A percentile compares a stretch with the other conserved stretches of the same genome.
Conservation (phyloP, 2,113 vertebrate species). For the Epinephelus lanceolatus region DNA sequence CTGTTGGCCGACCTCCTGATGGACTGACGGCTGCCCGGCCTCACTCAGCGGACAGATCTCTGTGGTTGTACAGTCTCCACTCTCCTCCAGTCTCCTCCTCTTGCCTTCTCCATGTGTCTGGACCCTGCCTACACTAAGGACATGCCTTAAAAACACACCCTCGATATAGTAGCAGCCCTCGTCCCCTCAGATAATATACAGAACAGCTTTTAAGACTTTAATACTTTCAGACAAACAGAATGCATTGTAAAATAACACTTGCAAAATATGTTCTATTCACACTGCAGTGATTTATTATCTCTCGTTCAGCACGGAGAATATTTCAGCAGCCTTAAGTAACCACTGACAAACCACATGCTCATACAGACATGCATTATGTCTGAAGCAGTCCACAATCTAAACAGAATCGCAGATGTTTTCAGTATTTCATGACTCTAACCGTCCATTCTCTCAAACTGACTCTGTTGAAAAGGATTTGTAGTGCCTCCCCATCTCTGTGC, state of each 20-base stretch:
- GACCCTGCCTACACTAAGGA: slow-evolving; percentile 67
- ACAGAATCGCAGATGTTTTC: slow-evolving; percentile 38
- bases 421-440: slow-evolving; percentile 52
- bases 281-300: slow-evolving; percentile 59
- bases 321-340: slow-evolving; percentile 67
- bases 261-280: slow-evolving; percentile 54
- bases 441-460: slow-evolving; percentile 48
- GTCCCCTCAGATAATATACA: slow-evolving; percentile 20
- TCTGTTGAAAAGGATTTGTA: slow-evolving; percentile 46
- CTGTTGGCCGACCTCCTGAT: slow-evolving; percentile 20
- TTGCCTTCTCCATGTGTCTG: slow-evolving; percentile 72
- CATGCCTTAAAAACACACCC: slow-evolving; percentile 78
- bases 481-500: slow-evolving; percentile 56
- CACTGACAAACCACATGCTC: slow-evolving; percentile 37
- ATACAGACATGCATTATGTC: slow-evolving; percentile 35
- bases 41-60: slow-evolving; percentile 44
- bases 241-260: slow-evolving; percentile 59
- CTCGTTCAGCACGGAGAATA: slow-evolving; percentile 45
- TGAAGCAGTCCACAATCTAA: slow-evolving; percentile 28
- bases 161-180: slow-evolving; percentile 36
- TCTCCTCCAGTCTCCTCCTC: slow-evolving; percentile 46
- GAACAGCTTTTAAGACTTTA: slow-evolving; percentile 39
- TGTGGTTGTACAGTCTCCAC: slow-evolving; percentile 45
- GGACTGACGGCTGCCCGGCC: slow-evolving; percentile 31
- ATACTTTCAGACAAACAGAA: slow-evolving; percentile 56